Evolutionary conservation across 2,797 vertebrate species (phyloP).

Genomic region (Phoebastria nigripes): DNA sequence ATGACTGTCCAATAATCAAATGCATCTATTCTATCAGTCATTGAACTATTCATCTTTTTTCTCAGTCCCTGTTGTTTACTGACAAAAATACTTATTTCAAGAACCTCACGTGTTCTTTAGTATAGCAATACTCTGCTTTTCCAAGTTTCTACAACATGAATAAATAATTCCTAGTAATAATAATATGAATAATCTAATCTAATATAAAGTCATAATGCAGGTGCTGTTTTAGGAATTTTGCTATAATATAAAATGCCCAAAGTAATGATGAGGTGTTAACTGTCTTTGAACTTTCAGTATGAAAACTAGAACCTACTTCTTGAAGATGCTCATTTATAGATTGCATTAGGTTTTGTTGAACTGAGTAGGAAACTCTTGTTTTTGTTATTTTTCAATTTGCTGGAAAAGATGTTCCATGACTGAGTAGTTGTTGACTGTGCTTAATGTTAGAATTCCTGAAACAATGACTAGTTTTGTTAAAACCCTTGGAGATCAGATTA

Average conservation of each 20-base stretch:
- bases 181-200: neutral
- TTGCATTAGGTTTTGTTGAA: neutral
- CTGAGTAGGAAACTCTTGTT: neutral
- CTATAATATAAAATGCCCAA: neutral
- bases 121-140: neutral
- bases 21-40: neutral
- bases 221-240: neutral
- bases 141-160: neutral
- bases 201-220: neutral
- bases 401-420: neutral
- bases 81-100: neutral
- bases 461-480: slow-evolving; percentile 30
- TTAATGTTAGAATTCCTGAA: slow-evolving; percentile 10
- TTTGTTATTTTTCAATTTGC: neutral
- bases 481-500: slow-evolving; percentile 26
- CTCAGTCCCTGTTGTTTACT: neutral
- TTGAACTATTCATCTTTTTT: neutral
- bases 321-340: neutral
- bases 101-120: neutral
- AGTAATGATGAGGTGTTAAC: neutral
- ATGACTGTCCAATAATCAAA: neutral
- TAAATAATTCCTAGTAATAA: neutral
- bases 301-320: neutral
- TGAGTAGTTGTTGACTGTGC: neutral
- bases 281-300: neutral